Conservation (phyloP, 2,113 vertebrate species). For the Lamprologus speciosus region DNA sequence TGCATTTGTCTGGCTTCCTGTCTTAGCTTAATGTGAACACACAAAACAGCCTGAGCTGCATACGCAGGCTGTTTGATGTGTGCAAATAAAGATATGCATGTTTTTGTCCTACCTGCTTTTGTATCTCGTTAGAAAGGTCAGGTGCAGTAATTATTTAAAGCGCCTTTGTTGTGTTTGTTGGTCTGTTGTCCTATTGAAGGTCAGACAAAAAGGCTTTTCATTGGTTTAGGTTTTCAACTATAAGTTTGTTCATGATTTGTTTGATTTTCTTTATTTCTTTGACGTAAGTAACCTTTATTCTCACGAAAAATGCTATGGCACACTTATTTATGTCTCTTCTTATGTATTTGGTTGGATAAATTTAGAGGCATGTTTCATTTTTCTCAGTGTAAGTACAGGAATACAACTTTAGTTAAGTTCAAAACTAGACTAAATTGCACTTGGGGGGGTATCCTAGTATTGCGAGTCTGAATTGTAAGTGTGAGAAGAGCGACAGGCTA, state of each 20-base stretch:
- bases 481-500: background rate
- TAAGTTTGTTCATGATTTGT: background rate
- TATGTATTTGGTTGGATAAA: background rate
- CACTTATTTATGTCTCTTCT: background rate
- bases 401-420: background rate
- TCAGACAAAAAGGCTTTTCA: background rate
- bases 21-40: background rate
- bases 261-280: background rate
- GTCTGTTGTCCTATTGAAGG: background rate
- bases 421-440: background rate
- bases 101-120: background rate
- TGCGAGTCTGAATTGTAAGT: background rate
- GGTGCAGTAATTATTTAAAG: background rate
- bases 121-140: background rate
- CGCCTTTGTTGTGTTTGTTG: background rate
- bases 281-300: background rate
- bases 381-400: accelerated
- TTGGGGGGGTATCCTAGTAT: background rate
- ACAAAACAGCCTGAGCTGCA: background rate
- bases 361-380: background rate
- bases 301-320: accelerated
- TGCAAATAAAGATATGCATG: accelerated
- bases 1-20: background rate
- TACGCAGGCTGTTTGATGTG: background rate
- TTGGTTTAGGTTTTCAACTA: background rate